Base-by-base conservation (phyloP, 30 jellyfish, hydroid and myxozoan genomes). In the Hydra vulgaris region DNA sequence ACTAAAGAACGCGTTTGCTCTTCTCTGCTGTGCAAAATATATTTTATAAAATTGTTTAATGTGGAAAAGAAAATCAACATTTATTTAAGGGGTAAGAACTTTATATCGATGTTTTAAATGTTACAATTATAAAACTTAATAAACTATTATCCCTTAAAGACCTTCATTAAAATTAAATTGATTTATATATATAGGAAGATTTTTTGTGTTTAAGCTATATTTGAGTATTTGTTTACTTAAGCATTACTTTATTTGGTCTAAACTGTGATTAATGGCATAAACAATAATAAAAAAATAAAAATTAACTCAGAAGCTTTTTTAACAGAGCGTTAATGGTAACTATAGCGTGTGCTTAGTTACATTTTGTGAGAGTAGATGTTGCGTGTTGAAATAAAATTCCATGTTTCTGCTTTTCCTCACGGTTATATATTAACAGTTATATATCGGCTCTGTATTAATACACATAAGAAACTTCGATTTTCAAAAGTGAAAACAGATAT, bases 1-100 rank as follows among this genome's bases (percentile, higher is more conserved):
- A 27, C 22, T 24, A 53, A 78, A 78, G 54, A 61, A 17, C 77
- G 85, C 85, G 68, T 78, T 78, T 74, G 78, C 54, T 54, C 68
- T 78, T n/a, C 75, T 68, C 75, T 68, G 61, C 61, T 40, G 61
- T 40, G 61, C 61, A 40, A 40, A 40, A 40, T 40, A 40, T 3
- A 40, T 40, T 40, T 40, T 12, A 40, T 5, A 40, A 40, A 5
- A 40, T 3, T 40, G 61, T 40, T 40, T 40, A 12, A 40, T 40
- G 5, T 40, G 61, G 61, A 40, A 40, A 40, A 40, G 61, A 40
- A 40, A 40, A 3, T 40, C 8, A 3, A 40, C 61, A 40, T 40
- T 40, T 40, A 40, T 12, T 40, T 12, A 12, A 40, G 12, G 61
- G 61, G 61, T 40, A 40, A 40, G 61, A 40, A 40, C 61, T 40